Percentiles rank a stretch among this genome's conserved stretches.
Conservation (phyloP, 2,113 vertebrate species). For the Mormyrus lacerda region DNA sequence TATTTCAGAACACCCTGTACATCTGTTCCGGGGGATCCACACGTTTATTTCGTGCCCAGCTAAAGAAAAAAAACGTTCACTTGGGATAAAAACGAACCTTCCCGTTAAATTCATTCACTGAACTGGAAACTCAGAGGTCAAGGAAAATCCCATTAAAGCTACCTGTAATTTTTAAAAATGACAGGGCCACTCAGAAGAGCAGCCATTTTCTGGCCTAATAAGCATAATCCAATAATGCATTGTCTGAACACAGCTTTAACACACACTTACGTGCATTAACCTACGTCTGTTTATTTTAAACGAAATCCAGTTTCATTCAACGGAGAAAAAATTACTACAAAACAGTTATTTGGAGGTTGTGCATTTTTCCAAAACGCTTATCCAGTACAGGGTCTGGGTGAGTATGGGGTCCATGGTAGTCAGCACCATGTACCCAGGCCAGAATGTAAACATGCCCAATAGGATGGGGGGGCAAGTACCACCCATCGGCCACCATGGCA, state of each 20-base stretch:
- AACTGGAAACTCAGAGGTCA: background rate
- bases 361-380: background rate
- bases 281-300: background rate
- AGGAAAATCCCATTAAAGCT: slow-evolving; percentile 8
- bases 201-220: background rate
- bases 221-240: background rate
- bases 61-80: background rate
- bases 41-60: background rate
- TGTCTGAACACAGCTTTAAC: background rate
- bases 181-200: background rate
- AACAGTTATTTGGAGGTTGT: background rate
- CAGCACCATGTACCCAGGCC: background rate
- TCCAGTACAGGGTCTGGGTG: background rate
- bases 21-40: background rate
- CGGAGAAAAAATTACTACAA: background rate
- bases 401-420: background rate
- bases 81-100: background rate
- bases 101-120: background rate
- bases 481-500: background rate
- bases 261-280: background rate
- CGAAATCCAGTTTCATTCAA: background rate
- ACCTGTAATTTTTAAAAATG: background rate
- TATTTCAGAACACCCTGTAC: background rate
- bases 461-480: background rate
- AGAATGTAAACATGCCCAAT: background rate